phyloP scores from a whole-genome alignment of 2,797 vertebrate genomes.

The Gadopsis bispinosus region DNA sequence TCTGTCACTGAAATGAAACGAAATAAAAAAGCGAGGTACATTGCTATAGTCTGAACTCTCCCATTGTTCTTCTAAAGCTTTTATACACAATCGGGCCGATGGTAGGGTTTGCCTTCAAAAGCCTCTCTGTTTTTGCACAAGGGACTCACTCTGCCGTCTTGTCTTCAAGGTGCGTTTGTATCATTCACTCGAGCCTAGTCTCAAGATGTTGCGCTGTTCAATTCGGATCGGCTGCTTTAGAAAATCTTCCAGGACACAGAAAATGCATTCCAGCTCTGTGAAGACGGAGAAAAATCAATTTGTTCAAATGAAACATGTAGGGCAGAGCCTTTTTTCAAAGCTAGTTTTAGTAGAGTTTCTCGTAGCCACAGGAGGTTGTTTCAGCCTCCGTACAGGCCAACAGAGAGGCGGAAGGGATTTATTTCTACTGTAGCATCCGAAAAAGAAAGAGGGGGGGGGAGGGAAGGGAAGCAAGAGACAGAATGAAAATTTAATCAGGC shows the following conservation, averaged over 20 bases:
- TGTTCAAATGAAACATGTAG: constrained; percentile 28
- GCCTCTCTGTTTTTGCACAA: background rate
- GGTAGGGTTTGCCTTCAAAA: constrained; percentile 18
- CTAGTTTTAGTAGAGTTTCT: constrained; percentile 13
- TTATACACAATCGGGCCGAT: constrained; percentile 17
- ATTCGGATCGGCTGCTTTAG: constrained; percentile 6
- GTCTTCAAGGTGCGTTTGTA: constrained; percentile 24
- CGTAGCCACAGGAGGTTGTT: constrained; percentile 23
- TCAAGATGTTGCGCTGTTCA: background rate
- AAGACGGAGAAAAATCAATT: constrained; percentile 37
- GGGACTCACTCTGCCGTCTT: background rate
- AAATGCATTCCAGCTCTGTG: constrained; percentile 7
- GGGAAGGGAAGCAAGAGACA: constrained; percentile 36
- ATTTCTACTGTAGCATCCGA: constrained; percentile 27
- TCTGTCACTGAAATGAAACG: constrained; percentile 18
- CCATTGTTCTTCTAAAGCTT: constrained; percentile 24
- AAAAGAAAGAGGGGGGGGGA: constrained; percentile 4
- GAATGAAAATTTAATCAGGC: constrained; percentile 68
- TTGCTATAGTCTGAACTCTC: constrained; percentile 17
- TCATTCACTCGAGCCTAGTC: background rate
- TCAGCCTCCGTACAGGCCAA: constrained; percentile 32
- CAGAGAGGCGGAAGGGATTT: constrained; percentile 40
- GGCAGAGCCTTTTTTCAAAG: background rate
- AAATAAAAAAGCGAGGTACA: background rate
- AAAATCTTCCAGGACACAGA: constrained; percentile 23